phyloP scores from a whole-genome alignment of 2,888 invertebrate genomes.

The Lottia gigantea region DNA sequence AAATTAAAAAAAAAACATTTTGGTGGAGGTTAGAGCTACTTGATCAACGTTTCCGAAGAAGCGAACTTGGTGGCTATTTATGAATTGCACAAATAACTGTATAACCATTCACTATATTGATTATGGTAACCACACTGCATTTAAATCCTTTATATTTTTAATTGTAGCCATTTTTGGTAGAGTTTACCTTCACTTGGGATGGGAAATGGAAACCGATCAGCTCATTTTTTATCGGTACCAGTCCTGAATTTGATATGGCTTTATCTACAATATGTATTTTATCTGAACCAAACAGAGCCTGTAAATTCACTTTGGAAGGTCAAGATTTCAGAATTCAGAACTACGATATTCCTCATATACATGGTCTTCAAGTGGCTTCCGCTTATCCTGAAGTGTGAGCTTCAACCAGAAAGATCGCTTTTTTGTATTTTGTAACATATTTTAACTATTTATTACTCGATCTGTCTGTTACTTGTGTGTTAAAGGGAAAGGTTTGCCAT shows the following conservation, averaged over 20 bases:
- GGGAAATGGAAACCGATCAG: constrained; percentile 42
- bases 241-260: constrained; percentile 91
- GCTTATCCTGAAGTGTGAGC: constrained; percentile 36
- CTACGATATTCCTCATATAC: constrained; percentile 54
- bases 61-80: neutral
- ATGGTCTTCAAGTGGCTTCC: constrained; percentile 41
- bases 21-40: no score
- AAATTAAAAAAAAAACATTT: no score
- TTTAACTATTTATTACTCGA: neutral
- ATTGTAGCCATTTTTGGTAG: constrained; percentile 40
- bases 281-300: constrained; percentile 79
- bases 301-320: constrained; percentile 80
- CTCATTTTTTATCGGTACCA: constrained; percentile 67
- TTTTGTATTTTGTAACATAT: neutral
- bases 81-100: neutral
- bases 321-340: constrained; percentile 81
- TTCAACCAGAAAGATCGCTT: neutral
- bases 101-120: neutral
- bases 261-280: constrained; percentile 88
- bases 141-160: neutral
- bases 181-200: constrained; percentile 47
- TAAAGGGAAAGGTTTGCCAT: no score
- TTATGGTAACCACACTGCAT: neutral
- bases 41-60: no score
- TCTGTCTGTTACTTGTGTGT: no score